phyloP scores from a whole-genome alignment of 1,140 invertebrate genomes.

The Drosophila athabasca region DNA sequence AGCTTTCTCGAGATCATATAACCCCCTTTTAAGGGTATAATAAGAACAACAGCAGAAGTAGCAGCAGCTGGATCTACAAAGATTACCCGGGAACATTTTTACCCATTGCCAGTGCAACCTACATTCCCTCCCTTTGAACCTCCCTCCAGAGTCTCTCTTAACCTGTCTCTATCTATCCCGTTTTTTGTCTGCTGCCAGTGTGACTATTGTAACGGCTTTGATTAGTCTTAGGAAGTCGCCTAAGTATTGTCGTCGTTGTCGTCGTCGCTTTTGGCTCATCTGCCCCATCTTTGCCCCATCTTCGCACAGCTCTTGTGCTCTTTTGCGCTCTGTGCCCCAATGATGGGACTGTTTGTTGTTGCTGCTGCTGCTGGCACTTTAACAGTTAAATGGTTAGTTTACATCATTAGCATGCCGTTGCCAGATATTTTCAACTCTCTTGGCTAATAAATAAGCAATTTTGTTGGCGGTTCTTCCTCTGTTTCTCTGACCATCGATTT shows the following conservation, averaged over 20 bases:
- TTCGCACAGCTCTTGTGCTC: neutral
- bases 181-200: conserved; percentile 54
- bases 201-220: conserved; percentile 73
- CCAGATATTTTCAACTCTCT: conserved; percentile 40
- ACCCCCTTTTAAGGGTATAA: neutral
- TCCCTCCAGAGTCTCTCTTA: conserved; percentile 11
- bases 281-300: conserved; percentile 19
- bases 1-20: no score
- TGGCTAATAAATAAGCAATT: conserved; percentile 72
- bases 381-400: conserved; percentile 80
- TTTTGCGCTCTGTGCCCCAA: neutral
- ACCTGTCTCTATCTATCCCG: conserved; percentile 24
- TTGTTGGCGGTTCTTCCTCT: conserved; percentile 29
- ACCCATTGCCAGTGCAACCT: conserved; percentile 65
- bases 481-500: conserved; percentile 41
- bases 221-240: conserved; percentile 57
- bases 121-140: conserved; percentile 54
- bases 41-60: conserved; percentile 4
- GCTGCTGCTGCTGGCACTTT: conserved; percentile 62
- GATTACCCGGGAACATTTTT: conserved; percentile 47
- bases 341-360: conserved; percentile 37
- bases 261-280: conserved; percentile 48
- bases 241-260: conserved; percentile 41
- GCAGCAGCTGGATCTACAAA: conserved; percentile 59
- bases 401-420: conserved; percentile 76